These are phyloP conservation scores for Synanceia verrucosa DNA, from an alignment of 2,797 vertebrate genomes.

Conservation along the genomic window DNA sequence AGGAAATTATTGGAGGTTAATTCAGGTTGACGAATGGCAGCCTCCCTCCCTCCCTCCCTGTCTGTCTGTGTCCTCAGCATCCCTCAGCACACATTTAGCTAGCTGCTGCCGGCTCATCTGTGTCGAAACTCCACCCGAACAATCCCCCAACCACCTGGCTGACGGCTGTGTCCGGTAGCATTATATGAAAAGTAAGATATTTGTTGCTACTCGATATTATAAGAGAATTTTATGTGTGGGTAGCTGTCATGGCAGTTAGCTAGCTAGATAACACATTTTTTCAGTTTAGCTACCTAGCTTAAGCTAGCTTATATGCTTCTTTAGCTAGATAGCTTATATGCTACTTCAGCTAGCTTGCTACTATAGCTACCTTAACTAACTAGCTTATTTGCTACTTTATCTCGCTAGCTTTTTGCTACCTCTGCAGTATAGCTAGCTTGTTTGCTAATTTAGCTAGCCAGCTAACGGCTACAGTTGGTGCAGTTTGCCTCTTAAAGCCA, in stretches of 20 bases:
- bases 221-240: neutral
- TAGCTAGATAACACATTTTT: too few species aligned
- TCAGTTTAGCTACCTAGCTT: too few species aligned
- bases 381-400: too few species aligned
- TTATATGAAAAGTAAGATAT: slow-evolving; percentile 19
- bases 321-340: too few species aligned
- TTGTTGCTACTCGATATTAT: neutral
- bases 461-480: slow-evolving; percentile 8
- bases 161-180: neutral
- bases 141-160: neutral
- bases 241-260: neutral
- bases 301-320: too few species aligned
- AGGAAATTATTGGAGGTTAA: slow-evolving; percentile 23
- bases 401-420: too few species aligned
- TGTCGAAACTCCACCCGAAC: slow-evolving; percentile 1
- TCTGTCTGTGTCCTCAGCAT: slow-evolving; percentile 47
- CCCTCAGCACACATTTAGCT: slow-evolving; percentile 47
- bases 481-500: neutral
- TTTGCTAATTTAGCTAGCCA: too few species aligned
- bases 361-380: too few species aligned
- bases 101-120: slow-evolving; percentile 34
- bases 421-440: too few species aligned
- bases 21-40: slow-evolving; percentile 44
- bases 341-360: too few species aligned
- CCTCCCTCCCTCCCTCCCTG: slow-evolving; percentile 12